These are phyloP conservation scores for Leptoclinus maculatus DNA, from an alignment of 2,797 vertebrate species.

Conservation along the genomic window DNA sequence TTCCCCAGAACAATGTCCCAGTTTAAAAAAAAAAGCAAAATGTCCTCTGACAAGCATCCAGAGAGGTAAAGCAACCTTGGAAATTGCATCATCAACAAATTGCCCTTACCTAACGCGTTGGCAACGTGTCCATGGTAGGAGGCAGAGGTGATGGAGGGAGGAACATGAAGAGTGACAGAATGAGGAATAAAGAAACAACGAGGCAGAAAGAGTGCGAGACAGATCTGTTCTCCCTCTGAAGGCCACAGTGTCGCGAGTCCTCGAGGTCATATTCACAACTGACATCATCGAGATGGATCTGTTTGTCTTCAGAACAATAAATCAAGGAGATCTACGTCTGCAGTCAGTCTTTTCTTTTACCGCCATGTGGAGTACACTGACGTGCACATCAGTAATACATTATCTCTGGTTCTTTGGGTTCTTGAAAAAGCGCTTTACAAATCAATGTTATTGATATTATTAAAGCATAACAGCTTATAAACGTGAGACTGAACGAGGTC, in stretches of 20 bases:
- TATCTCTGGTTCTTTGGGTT: background rate
- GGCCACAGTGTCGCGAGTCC: constrained; percentile 22
- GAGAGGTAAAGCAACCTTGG: constrained; percentile 49
- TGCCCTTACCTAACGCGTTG: constrained; percentile 19
- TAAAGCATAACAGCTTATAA: constrained; percentile 25
- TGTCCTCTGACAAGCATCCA: constrained; percentile 13
- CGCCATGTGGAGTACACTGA: background rate
- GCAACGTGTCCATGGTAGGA: constrained; percentile 37
- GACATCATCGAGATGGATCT: constrained; percentile 26
- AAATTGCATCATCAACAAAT: constrained; percentile 56
- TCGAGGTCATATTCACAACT: constrained; percentile 28
- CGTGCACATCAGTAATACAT: constrained; percentile 26
- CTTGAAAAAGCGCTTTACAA: background rate
- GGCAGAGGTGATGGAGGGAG: constrained; percentile 21
- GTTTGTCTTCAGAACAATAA: constrained; percentile 15
- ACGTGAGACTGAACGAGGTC: constrained; percentile 13
- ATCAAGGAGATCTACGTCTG: constrained; percentile 16
- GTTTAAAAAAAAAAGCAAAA: background rate
- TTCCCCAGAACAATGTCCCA: background rate
- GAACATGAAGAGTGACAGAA: constrained; percentile 47
- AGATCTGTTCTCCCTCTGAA: constrained; percentile 23
- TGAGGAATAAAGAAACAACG: constrained; percentile 36
- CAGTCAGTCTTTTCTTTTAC: constrained; percentile 8
- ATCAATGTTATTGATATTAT: background rate
- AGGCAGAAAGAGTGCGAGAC: constrained; percentile 4